Conservation (phyloP, 2,797 vertebrate species). For the Micromesistius poutassou region DNA sequence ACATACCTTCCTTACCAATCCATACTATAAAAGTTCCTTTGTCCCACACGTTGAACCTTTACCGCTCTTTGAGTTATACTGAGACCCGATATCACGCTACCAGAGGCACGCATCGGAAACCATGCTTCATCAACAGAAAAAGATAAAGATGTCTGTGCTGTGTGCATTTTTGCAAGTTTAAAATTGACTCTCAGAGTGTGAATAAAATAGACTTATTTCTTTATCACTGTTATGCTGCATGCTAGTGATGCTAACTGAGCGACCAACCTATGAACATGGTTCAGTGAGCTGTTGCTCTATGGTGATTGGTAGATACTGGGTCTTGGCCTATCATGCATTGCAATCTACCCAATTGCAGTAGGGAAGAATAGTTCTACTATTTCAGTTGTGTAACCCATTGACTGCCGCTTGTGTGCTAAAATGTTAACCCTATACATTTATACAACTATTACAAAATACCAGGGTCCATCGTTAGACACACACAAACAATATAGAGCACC, state of each 20-base stretch:
- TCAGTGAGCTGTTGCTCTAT: background rate
- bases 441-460: too few relatives aligned
- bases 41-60: too few relatives aligned
- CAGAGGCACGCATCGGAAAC: too few relatives aligned
- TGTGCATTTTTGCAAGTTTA: background rate
- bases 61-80: too few relatives aligned
- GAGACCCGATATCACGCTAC: too few relatives aligned
- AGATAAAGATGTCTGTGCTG: background rate
- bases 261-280: background rate
- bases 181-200: background rate
- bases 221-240: background rate
- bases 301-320: background rate
- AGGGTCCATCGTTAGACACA: too few relatives aligned
- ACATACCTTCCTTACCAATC: too few relatives aligned
- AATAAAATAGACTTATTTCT: background rate
- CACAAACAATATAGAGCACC: conserved; percentile 1
- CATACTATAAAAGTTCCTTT: too few relatives aligned
- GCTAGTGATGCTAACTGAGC: background rate
- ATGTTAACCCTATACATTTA: background rate
- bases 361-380: too few relatives aligned
- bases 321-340: background rate
- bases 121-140: too few relatives aligned
- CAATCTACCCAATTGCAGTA: too few relatives aligned
- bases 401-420: background rate
- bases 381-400: background rate